Evolutionary conservation across 2,888 invertebrate species (phyloP), one percentile per base, ranked within the genome.

Genomic region (Helleia helle): DNA sequence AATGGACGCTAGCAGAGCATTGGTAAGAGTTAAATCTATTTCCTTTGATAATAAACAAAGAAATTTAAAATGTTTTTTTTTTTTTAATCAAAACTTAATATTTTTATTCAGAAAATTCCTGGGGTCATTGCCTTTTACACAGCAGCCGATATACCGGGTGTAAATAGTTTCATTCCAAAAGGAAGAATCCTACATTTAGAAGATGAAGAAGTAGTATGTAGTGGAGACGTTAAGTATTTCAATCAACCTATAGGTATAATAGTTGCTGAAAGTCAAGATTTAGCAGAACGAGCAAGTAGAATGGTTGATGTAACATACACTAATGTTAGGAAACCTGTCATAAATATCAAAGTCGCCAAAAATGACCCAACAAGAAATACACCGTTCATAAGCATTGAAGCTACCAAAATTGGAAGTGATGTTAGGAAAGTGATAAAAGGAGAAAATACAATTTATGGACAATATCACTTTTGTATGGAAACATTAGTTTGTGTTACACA

Each of bases 401-500:
- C 63, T 7, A 59, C 50, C 1, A 47, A 49, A 4, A 58, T 46
- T 36, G 70, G 69, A 0, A 41, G 38, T 4, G 58, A 62, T 40
- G 43, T 65, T 3, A 30, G 29, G 2, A 65, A 56, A 46, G 79
- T 51, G 44, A 74, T 57, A 47, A 74, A 54, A 41, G 65, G 65
- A 6, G 54, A 45, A 1, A 52, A 55, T 26, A 54, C 59, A 3
- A 59, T 68, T 37, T 86, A 84, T 7, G 62, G 74, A 4, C 92
- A 92, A 56, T 89, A 88, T 54, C 91, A 91, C 56, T 90, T 87
- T 50, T 79, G 87, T 17, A 89, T 92, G 87, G 92, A 92, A 61
- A 87, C 88, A 0, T 86, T 90, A 37, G 73, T 74, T 4, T 87
- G 87, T 50, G 71, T 88, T 1, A 85, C 86, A 6, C 58, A 85